These are phyloP conservation scores for Entomobrya multifasciata DNA, from an alignment of 2,888 invertebrate genomes.

Conservation along the genomic window DNA sequence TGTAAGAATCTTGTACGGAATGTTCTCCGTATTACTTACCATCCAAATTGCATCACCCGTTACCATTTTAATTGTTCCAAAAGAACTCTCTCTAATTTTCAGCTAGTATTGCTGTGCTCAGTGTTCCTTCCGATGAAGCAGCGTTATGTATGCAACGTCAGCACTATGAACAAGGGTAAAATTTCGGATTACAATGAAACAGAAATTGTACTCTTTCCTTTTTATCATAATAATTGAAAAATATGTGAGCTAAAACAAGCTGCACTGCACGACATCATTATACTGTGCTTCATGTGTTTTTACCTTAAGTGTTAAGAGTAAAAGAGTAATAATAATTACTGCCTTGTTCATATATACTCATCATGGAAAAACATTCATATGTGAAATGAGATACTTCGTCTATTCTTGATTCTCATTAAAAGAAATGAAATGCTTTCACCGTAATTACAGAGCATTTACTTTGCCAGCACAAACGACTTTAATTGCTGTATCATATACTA, in stretches of 20 bases:
- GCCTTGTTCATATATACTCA: not conserved
- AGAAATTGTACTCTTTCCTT: conserved; percentile 3
- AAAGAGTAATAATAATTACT: not conserved
- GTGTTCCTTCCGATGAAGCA: too few species aligned
- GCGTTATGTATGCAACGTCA: not conserved
- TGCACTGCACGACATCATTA: not conserved
- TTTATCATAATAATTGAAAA: conserved; percentile 24
- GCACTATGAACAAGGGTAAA: not conserved
- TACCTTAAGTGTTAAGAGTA: not conserved
- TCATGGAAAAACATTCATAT: not conserved
- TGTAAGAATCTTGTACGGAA: too few species aligned
- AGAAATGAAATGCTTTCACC: conserved; percentile 57
- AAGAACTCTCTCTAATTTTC: not conserved
- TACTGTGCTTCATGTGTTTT: not conserved
- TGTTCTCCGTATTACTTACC: not conserved
- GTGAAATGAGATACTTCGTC: conserved; percentile 1
- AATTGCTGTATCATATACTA: too few species aligned
- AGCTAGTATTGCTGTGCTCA: not conserved
- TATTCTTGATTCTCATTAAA: conserved; percentile 31
- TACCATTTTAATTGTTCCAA: not conserved
- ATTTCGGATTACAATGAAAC: not conserved
- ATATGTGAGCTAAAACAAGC: conserved; percentile 1
- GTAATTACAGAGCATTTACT: conserved; percentile 24
- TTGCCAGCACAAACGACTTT: too few species aligned
- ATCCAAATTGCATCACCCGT: not conserved